Evolutionary conservation across 1,140 invertebrate species (phyloP), one percentile per base, ranked within the genome.

Genomic region (Lordiphosa stackelbergi): DNA sequence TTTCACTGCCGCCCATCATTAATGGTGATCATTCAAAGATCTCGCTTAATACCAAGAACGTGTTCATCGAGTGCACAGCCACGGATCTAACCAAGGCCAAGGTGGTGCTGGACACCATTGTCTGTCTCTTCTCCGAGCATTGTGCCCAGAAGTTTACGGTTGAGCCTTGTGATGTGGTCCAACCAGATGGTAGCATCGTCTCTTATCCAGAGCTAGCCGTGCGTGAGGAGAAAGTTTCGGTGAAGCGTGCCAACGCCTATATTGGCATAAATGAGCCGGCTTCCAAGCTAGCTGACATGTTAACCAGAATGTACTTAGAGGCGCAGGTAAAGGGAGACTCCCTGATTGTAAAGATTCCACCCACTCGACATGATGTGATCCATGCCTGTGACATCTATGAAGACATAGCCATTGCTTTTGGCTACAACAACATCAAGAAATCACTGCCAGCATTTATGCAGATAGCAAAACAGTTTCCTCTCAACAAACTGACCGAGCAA

Each of bases 11-110:
- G 22, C 98, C 98, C 0, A 98, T 99, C 42, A 99, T 99, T 43
- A 99, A 99, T 89, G 95, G 97, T 34, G 92, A 99, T 85, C 97
- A 98, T 89, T 95, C 96, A 4, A 98, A 97, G 90, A 98, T 99
- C 48, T 95, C 95, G 8, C 87, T 98, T 0, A 90, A 96, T 28
- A 99, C 98, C 0, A 97, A 95, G 86, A 99, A 99, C 91, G 93
- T 99, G 52, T 97, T 99, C 79, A 99, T 99, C 77, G 98, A 99
- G 90, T 94, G 94, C 78, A 99, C 98, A 11, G 98, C 97, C 6
- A 98, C 96, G 11, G 98, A 99, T 91, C 89, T 97, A 46, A 95
- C 95, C 36, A 97, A 97, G 90, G 96, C 96, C 0, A 94, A 93
- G 69, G 91, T 98, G 72, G 96, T 97, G 12, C 88, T 99, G 55